Percentiles rank a stretch among this genome's conserved stretches.
phyloP scores from a whole-genome alignment of 2,113 vertebrate species.

The Pangasianodon hypophthalmus region DNA sequence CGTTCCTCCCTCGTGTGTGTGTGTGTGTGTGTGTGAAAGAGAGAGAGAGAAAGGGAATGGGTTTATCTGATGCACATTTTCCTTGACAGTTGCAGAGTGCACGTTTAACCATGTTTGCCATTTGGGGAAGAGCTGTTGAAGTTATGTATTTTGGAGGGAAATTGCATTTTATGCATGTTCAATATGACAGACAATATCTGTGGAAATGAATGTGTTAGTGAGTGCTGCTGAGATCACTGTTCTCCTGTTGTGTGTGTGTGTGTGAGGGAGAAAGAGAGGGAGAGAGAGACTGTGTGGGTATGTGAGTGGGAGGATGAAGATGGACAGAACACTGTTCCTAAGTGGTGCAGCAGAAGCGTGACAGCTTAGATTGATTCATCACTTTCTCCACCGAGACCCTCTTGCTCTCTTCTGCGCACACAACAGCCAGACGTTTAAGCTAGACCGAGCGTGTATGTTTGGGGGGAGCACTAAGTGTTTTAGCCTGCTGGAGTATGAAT shows the following conservation, averaged over 20 bases:
- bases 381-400: conserved; percentile 80
- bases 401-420: conserved; percentile 80
- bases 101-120: conserved; percentile 31
- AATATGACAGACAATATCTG: conserved; percentile 33
- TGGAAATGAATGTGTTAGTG: conserved; percentile 34
- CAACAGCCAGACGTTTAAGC: conserved; percentile 69
- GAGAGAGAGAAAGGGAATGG: not conserved
- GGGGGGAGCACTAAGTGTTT: conserved; percentile 81
- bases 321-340: conserved; percentile 52
- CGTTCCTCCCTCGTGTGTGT: conserved; percentile 4
- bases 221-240: conserved; percentile 12
- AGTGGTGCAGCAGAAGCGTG: conserved; percentile 57
- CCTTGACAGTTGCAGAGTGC: conserved; percentile 34
- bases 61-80: conserved; percentile 40
- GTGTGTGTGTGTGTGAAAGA: not conserved
- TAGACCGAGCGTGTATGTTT: conserved; percentile 69
- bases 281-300: conserved; percentile 2
- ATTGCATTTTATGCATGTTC: conserved; percentile 36
- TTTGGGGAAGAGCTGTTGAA: conserved; percentile 11
- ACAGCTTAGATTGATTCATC: conserved; percentile 86
- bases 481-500: conserved; percentile 88
- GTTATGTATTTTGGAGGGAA: conserved; percentile 26
- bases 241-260: conserved; percentile 8
- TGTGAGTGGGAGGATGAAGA: conserved; percentile 52
- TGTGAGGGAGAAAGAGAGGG: not conserved